Evolutionary conservation across 2,888 invertebrate genomes (phyloP).

Genomic region (Stramonita haemastoma): DNA sequence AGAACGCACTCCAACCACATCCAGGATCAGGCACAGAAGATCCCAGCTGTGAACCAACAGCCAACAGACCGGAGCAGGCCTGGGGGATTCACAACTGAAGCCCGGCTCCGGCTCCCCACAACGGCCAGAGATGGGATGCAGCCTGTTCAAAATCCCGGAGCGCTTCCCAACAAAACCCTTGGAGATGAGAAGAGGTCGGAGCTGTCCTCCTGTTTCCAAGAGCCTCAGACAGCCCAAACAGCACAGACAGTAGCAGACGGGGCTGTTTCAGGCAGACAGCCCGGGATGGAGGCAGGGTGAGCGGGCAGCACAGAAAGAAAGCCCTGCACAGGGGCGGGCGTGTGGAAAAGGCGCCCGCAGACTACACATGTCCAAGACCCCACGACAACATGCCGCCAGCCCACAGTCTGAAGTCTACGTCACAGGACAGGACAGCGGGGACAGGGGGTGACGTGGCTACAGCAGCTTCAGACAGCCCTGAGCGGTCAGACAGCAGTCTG

Average conservation of each 20-base stretch:
- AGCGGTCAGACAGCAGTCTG: not conserved
- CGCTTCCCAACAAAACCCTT: too few species aligned
- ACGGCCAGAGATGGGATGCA: too few species aligned
- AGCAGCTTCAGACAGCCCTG: not conserved
- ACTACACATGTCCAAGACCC: not conserved
- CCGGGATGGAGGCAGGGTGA: not conserved
- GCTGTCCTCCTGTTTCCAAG: too few species aligned
- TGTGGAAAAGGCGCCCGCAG: not conserved
- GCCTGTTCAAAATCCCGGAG: too few species aligned
- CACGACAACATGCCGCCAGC: not conserved
- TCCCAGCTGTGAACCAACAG: too few species aligned
- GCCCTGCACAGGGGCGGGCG: not conserved
- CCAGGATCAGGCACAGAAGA: too few species aligned
- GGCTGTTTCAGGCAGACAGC: not conserved
- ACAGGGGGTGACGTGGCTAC: not conserved
- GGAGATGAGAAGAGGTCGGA: too few species aligned
- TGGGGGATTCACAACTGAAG: too few species aligned
- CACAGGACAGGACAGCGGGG: not conserved
- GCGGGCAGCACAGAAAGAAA: not conserved
- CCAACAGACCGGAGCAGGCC: too few species aligned
- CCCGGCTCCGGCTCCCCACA: too few species aligned
- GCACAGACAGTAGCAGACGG: not conserved
- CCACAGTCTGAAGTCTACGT: not conserved
- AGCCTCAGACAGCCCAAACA: not conserved
- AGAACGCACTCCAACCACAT: too few species aligned